phyloP scores from a whole-genome alignment of 2,113 vertebrate species.

The Gymnarchus niloticus region DNA sequence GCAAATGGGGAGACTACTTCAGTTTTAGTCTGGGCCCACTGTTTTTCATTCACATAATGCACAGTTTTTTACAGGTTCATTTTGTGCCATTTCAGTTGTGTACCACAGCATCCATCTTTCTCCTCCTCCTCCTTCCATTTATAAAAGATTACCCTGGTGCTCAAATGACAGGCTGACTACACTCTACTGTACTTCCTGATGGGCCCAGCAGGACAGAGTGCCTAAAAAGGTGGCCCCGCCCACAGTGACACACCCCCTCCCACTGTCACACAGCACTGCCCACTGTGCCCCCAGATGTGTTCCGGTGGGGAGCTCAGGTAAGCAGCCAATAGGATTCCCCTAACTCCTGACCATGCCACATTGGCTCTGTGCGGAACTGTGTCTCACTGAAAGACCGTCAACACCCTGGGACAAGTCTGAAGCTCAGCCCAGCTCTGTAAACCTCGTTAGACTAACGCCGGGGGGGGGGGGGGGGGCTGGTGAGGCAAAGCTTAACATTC shows the following conservation, averaged over 20 bases:
- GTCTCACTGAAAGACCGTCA: constrained; percentile 37
- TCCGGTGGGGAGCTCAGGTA: constrained; percentile 42
- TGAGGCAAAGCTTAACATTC: background rate
- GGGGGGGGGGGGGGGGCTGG: constrained; percentile 28
- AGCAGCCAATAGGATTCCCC: constrained; percentile 54
- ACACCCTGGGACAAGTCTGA: constrained; percentile 45
- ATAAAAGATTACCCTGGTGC: background rate
- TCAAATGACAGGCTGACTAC: background rate
- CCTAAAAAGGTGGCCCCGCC: too few relatives aligned
- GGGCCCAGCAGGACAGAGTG: background rate
- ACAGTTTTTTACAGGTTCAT: background rate
- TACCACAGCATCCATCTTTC: background rate
- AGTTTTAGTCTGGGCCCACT: background rate
- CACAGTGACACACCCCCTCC: background rate
- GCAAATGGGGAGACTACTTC: background rate
- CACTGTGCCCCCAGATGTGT: constrained; percentile 46
- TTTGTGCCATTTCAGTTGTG: too few relatives aligned
- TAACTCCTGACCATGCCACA: constrained; percentile 48
- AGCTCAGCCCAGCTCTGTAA: constrained; percentile 50
- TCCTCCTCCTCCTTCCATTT: background rate
- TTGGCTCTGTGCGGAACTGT: constrained; percentile 26
- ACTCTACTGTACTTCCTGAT: background rate
- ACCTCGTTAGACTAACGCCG: constrained; percentile 54
- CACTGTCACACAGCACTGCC: background rate
- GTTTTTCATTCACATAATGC: background rate